Evolutionary conservation across 2,113 vertebrate species (phyloP), one percentile per base, ranked within the genome.

Genomic region (Amblyornis subalaris): DNA sequence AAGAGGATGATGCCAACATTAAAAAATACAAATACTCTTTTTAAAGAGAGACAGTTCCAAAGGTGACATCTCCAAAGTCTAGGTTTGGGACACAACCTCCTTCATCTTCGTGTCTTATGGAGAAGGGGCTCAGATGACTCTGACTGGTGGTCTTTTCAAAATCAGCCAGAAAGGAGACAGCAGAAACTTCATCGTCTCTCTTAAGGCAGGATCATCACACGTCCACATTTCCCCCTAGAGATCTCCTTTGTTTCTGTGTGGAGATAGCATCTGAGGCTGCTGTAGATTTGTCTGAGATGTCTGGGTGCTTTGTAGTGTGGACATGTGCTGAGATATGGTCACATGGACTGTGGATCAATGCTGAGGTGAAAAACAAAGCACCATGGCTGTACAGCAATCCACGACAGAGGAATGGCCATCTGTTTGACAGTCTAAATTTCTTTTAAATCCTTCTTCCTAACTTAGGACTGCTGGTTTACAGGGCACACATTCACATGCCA

Each of bases 261-360:
- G 26, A 69, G 51, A 25, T 4, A 69, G 21, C 79, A 82, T 50
- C 7, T 51, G 33, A 60, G 16, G 35, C 20, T 80, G 6, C 18
- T 70, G 31, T 6, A 50, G 4, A 15, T 70, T 44, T 35, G 0
- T n/a, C 50, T 73, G 42, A 87, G 31, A 31, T 62, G 80, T 86
- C 28, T 73, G 22, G 10, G 20, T 45, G 8, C 2, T 26, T 36
- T 15, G 26, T 38, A 22, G 10, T 61, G 50, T 18, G 13, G 42
- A 13, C 9, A 22, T 14, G 3, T 79, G 55, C 7, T 35, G 7
- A 71, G 40, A 35, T 10, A 33, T 2, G 21, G 17, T 61, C 42
- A 29, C 8, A 33, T 5, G 0, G 0, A 29, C 29, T 62, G 38
- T 31, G 14, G 12, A 48, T 53, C 11, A 54, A 28, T 2, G 2